Evolutionary conservation across 2,113 vertebrate species (phyloP).

Genomic region (Tetrax tetrax): DNA sequence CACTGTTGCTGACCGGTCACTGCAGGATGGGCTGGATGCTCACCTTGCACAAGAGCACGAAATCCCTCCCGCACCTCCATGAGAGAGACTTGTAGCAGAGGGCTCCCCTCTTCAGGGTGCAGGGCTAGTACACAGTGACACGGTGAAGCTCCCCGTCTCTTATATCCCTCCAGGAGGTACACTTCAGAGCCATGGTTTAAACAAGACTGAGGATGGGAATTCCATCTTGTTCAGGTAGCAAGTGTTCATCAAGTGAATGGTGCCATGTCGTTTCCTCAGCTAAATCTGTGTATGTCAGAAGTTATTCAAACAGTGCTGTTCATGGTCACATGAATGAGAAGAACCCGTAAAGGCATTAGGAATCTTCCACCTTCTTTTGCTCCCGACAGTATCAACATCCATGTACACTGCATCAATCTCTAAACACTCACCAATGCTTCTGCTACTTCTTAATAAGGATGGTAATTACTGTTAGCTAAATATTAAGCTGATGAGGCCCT

Average conservation of each 20-base stretch:
- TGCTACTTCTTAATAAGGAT: not conserved
- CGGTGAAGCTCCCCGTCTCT: not conserved
- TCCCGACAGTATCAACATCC: not conserved
- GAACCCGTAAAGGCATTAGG: rapidly evolving
- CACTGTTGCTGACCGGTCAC: not conserved
- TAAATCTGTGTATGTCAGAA: not conserved
- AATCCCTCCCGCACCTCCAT: not conserved
- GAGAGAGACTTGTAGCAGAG: too few species aligned
- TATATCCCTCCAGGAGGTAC: not conserved
- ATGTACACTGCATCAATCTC: not conserved
- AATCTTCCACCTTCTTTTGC: not conserved
- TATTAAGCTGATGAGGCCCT: not conserved
- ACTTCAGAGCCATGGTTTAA: not conserved
- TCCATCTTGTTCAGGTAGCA: not conserved
- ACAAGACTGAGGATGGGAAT: not conserved
- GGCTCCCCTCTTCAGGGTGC: not conserved
- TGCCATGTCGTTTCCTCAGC: not conserved
- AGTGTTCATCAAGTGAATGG: not conserved
- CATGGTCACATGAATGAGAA: not conserved
- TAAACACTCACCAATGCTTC: not conserved
- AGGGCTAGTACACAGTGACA: not conserved
- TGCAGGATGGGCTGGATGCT: not conserved
- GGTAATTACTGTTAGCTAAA: conserved; percentile 15
- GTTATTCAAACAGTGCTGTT: not conserved
- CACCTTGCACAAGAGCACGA: not conserved